These are phyloP conservation scores for Hydrophis major DNA, from an alignment of 2,797 vertebrate genomes.

Conservation along the genomic window DNA sequence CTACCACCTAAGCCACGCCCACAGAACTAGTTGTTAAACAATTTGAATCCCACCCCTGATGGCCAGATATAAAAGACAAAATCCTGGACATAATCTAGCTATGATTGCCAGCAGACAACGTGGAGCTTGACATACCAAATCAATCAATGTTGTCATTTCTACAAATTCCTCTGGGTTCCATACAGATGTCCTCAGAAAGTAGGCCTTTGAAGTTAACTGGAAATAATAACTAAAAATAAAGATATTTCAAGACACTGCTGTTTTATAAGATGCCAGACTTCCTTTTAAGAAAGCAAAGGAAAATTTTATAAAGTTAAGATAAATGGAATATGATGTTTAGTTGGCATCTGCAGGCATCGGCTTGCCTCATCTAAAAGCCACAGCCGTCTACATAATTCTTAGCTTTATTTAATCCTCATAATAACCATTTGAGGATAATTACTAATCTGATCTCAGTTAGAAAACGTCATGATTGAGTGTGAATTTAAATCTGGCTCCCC, in stretches of 20 bases:
- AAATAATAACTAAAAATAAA: neutral
- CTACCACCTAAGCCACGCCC: too few species aligned
- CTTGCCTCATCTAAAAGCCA: neutral
- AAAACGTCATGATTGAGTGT: neutral
- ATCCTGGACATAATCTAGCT: neutral
- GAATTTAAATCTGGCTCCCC: neutral
- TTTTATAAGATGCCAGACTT: neutral
- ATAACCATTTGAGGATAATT: neutral
- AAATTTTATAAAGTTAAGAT: neutral
- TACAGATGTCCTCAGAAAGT: neutral
- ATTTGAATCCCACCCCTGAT: neutral
- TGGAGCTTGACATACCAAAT: neutral
- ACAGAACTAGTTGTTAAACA: too few species aligned
- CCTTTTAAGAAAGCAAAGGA: neutral
- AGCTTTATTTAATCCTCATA: neutral
- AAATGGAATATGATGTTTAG: neutral
- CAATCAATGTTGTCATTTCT: neutral
- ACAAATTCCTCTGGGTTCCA: neutral
- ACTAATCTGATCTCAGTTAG: neutral
- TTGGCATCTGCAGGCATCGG: neutral
- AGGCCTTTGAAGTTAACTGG: neutral
- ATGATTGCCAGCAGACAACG: neutral
- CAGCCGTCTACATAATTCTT: neutral
- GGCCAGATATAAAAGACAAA: neutral
- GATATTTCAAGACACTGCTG: neutral